Conservation (phyloP, 1,140 invertebrate species). For the Manduca sexta region DNA sequence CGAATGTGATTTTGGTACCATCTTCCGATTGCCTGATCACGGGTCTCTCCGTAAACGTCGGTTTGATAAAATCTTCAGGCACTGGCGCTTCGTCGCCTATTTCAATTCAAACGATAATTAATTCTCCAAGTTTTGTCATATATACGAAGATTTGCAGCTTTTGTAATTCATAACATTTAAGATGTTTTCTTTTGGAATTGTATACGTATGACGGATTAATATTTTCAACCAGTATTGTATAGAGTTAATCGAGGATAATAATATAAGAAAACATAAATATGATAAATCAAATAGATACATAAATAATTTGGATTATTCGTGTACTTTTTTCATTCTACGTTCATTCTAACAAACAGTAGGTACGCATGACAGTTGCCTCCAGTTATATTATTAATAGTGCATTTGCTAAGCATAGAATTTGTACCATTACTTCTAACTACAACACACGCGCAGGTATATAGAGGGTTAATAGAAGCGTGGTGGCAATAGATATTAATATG, state of each 20-base stretch:
- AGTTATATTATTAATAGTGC: slow-evolving; percentile 47
- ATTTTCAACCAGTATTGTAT: slow-evolving; percentile 35
- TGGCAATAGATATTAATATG: slow-evolving; percentile 31
- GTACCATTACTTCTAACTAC: slow-evolving; percentile 30
- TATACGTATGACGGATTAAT: slow-evolving; percentile 17
- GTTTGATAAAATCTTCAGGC: slow-evolving; percentile 91
- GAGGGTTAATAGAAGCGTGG: slow-evolving; percentile 39
- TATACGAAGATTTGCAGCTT: slow-evolving; percentile 43
- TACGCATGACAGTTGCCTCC: slow-evolving; percentile 68
- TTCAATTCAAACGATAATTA: slow-evolving; percentile 36
- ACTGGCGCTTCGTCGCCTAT: slow-evolving; percentile 93
- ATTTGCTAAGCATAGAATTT: slow-evolving; percentile 46
- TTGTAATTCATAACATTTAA: slow-evolving; percentile 46
- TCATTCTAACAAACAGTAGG: slow-evolving; percentile 56
- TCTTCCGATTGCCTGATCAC: slow-evolving; percentile 96
- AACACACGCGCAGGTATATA: slow-evolving; percentile 22
- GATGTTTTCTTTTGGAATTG: slow-evolving; percentile 66
- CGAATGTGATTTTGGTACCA: slow-evolving; percentile 93
- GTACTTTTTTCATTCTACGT: slow-evolving; percentile 27
- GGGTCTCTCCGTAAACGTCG: slow-evolving; percentile 96
- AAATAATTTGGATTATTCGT: slow-evolving; percentile 42
- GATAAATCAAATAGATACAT: slow-evolving; percentile 37
- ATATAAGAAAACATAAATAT: slow-evolving; percentile 41
- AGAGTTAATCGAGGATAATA: slow-evolving; percentile 59
- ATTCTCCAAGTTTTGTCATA: slow-evolving; percentile 15